Conservation (phyloP, 2,888 invertebrate species). For the Apoderus coryli region DNA sequence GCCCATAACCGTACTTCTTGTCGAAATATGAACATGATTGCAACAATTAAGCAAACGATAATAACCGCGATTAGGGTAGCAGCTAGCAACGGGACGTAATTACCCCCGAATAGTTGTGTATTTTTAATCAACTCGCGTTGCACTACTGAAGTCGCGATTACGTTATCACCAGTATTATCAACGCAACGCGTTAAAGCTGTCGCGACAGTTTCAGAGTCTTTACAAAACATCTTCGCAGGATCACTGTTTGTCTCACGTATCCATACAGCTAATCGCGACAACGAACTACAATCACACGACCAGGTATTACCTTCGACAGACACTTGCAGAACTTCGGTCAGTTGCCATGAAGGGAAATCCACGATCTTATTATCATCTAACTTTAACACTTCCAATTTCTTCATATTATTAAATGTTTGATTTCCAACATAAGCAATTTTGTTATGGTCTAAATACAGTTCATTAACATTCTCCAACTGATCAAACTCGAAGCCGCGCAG, state of each 20-base stretch:
- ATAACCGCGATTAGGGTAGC: conserved; percentile 55
- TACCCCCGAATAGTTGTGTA: conserved; percentile 45
- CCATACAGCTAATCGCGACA: conserved; percentile 55
- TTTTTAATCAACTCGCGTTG: conserved; percentile 42
- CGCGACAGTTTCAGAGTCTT: conserved; percentile 33
- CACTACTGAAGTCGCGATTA: conserved; percentile 43
- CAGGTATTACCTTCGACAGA: conserved; percentile 66
- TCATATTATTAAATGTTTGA: conserved; percentile 60
- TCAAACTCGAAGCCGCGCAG: conserved; percentile 68
- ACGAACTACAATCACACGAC: conserved; percentile 68
- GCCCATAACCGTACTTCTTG: conserved; percentile 68
- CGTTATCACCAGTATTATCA: conserved; percentile 51
- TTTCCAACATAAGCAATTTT: conserved; percentile 58
- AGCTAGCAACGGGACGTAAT: conserved; percentile 60
- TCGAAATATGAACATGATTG: conserved; percentile 57
- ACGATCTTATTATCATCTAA: conserved; percentile 66
- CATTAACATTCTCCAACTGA: conserved; percentile 54
- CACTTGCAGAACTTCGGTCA: conserved; percentile 49
- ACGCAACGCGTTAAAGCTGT: conserved; percentile 44
- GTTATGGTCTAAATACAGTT: conserved; percentile 65
- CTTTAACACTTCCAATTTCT: conserved; percentile 53
- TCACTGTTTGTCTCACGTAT: conserved; percentile 50
- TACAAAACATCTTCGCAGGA: conserved; percentile 53
- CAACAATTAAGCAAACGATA: conserved; percentile 51
- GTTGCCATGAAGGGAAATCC: conserved; percentile 53